Evolutionary conservation across 2,797 vertebrate species (phyloP).

Genomic region (Coregonus sp.): DNA sequence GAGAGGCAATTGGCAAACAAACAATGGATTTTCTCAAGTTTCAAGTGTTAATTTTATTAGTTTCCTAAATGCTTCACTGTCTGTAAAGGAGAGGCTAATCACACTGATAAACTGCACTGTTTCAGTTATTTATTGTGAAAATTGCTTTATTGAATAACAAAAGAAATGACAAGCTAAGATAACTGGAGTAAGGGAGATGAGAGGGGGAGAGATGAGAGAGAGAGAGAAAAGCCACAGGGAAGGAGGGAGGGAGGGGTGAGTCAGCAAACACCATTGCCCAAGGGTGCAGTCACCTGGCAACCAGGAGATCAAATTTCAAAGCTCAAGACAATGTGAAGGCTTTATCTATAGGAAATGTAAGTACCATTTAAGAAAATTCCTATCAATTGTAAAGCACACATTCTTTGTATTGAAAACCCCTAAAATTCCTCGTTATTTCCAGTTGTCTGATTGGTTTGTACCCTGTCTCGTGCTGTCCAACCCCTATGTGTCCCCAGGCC

Average conservation of each 20-base stretch:
- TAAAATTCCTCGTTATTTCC: not conserved
- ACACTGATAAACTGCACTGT: not conserved
- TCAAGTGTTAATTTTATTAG: no score
- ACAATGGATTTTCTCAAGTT: not conserved
- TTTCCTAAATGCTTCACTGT: not conserved
- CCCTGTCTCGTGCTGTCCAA: not conserved
- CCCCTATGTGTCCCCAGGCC: conserved; percentile 57
- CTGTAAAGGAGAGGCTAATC: not conserved
- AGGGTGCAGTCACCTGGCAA: conserved; percentile 76
- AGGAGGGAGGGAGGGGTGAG: conserved; percentile 8
- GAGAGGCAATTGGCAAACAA: not conserved
- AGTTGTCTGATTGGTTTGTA: not conserved
- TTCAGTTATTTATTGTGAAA: not conserved
- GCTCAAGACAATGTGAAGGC: not conserved
- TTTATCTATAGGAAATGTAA: not conserved
- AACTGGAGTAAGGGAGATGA: conserved; percentile 28
- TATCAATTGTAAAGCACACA: not conserved
- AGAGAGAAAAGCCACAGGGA: conserved; percentile 16
- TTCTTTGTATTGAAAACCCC: not conserved
- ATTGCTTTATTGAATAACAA: not conserved
- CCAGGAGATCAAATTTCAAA: conserved; percentile 69
- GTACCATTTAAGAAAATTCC: not conserved
- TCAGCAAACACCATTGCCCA: conserved; percentile 30
- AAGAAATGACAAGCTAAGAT: not conserved
- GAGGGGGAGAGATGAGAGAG: not conserved